phyloP scores from a whole-genome alignment of 1,140 invertebrate genomes.

The Apis dorsata region DNA sequence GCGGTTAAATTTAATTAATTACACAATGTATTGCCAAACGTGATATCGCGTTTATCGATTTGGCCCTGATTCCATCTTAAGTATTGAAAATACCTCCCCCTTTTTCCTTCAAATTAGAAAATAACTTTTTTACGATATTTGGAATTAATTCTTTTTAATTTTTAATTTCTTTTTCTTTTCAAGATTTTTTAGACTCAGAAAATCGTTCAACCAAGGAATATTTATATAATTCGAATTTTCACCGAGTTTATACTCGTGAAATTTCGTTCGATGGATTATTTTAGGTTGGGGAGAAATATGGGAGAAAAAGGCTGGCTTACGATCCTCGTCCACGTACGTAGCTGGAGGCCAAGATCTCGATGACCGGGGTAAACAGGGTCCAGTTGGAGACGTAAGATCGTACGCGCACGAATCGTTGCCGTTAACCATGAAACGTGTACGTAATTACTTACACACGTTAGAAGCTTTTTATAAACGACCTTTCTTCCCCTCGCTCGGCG shows the following conservation, averaged over 20 bases:
- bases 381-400: constrained; percentile 14
- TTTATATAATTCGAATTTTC: background rate
- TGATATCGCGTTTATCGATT: background rate
- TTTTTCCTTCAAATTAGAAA: no score
- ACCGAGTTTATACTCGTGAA: background rate
- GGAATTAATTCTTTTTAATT: no score
- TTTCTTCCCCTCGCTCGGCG: constrained; percentile 24
- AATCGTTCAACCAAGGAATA: no score
- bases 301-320: background rate
- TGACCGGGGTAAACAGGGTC: constrained; percentile 22
- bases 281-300: background rate
- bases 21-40: background rate
- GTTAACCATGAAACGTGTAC: constrained; percentile 23
- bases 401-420: constrained; percentile 12
- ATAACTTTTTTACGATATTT: no score
- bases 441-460: constrained; percentile 38
- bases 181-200: no score
- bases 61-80: background rate
- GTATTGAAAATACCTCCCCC: no score
- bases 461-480: constrained; percentile 50
- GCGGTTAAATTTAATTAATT: background rate
- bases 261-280: background rate
- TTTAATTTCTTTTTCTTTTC: no score
- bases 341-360: constrained; percentile 14
- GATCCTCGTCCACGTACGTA: background rate